Conservation (phyloP, 2,113 vertebrate species). For the Synodontis membranacea region DNA sequence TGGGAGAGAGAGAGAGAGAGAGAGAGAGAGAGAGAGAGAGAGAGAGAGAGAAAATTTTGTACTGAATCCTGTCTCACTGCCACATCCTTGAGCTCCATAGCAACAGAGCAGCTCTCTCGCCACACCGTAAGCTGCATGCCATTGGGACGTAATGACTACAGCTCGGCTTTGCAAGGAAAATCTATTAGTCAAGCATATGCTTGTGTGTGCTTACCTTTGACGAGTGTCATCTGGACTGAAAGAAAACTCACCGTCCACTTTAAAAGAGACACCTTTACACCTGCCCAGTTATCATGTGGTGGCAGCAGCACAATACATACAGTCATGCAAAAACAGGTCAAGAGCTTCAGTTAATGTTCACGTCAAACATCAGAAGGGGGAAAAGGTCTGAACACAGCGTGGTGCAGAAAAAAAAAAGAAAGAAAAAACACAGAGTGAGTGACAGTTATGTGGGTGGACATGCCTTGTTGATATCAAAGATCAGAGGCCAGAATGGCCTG, state of each 20-base stretch:
- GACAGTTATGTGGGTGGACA: neutral
- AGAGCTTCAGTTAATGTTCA: neutral
- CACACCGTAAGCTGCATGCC: slow-evolving; percentile 15
- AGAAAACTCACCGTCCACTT: neutral
- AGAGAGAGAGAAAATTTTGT: slow-evolving; percentile 15
- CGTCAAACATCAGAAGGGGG: neutral
- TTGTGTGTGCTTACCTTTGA: slow-evolving; percentile 7
- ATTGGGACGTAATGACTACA: slow-evolving; percentile 23
- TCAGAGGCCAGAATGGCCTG: neutral
- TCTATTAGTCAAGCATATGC: neutral
- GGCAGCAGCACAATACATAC: neutral
- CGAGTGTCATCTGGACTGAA: neutral
- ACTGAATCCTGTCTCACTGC: slow-evolving; percentile 27
- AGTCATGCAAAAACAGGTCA: neutral
- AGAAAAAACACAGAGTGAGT: neutral
- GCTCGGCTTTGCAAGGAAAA: slow-evolving; percentile 29
- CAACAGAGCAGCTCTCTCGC: slow-evolving; percentile 42
- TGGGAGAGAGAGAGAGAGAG: slow-evolving; percentile 3
- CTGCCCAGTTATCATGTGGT: neutral
- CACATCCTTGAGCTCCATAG: slow-evolving; percentile 49
- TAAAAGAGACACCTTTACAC: neutral
- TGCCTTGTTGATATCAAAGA: neutral
- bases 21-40: slow-evolving; percentile 6
- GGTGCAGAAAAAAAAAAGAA: neutral
- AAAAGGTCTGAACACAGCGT: neutral